A percentile compares a stretch with the other conserved stretches of the same genome.
Conservation (phyloP, 1,140 invertebrate genomes). For the Glomeris maerens region DNA sequence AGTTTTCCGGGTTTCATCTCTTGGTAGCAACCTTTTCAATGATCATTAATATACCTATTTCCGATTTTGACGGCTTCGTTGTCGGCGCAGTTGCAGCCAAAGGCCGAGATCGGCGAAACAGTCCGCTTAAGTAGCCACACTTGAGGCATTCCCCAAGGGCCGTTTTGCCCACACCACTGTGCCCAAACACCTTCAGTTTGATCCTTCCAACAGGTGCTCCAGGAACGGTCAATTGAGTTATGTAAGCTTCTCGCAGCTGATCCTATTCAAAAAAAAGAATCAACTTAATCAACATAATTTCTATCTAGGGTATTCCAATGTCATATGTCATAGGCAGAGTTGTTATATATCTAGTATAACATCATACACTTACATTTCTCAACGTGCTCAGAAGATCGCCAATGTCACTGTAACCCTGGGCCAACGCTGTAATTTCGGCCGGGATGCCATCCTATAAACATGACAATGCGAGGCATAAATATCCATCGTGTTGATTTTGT, state of each 20-base stretch:
- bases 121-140: slow-evolving; percentile 47
- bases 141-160: slow-evolving; percentile 55
- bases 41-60: no score
- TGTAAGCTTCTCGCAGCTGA: slow-evolving; percentile 41
- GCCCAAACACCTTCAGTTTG: slow-evolving; percentile 61
- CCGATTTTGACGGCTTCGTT: no score
- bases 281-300: no score
- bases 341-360: no score
- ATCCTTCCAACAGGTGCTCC: slow-evolving; percentile 47
- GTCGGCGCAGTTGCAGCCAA: no score
- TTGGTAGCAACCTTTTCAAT: no score
- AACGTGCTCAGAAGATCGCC: slow-evolving; percentile 54
- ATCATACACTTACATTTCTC: slow-evolving; percentile 40
- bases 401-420: slow-evolving; percentile 59
- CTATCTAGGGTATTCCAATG: no score
- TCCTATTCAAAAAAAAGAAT: slow-evolving; percentile 33
- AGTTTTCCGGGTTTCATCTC: no score
- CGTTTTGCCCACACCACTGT: slow-evolving; percentile 61
- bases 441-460: slow-evolving; percentile 46
- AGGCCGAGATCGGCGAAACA: slow-evolving; percentile 40
- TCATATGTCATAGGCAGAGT: no score
- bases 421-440: slow-evolving; percentile 65
- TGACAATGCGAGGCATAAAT: background rate
- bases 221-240: slow-evolving; percentile 52
- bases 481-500: no score